phyloP scores from a whole-genome alignment of 2,888 invertebrate species.

The Lottia scabra region DNA sequence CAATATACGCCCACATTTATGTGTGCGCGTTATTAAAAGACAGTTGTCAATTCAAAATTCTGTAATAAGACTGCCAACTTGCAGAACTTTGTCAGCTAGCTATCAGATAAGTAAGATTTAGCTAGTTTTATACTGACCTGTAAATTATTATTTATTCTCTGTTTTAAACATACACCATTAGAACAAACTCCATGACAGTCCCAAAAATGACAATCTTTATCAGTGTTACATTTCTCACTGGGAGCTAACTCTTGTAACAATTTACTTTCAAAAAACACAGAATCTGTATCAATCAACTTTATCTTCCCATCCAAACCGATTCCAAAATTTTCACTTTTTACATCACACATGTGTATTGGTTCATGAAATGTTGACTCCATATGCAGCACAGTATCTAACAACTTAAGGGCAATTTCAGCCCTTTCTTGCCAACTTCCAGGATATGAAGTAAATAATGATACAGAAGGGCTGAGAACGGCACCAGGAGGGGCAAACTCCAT shows the following conservation, averaged over 20 bases:
- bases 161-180: slow-evolving; percentile 72
- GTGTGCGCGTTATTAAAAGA: no score
- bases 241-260: slow-evolving; percentile 38
- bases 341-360: slow-evolving; percentile 78
- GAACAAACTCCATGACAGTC: slow-evolving; percentile 77
- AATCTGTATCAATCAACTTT: slow-evolving; percentile 76
- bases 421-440: slow-evolving; percentile 43
- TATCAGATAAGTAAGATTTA: no score
- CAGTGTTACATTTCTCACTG: slow-evolving; percentile 70
- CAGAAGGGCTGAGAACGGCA: slow-evolving; percentile 30
- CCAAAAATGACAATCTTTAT: slow-evolving; percentile 78
- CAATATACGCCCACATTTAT: no score
- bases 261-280: slow-evolving; percentile 74
- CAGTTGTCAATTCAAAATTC: no score
- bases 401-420: slow-evolving; percentile 68
- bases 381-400: slow-evolving; percentile 75
- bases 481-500: slow-evolving; percentile 74
- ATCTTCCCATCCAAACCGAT: slow-evolving; percentile 66
- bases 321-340: slow-evolving; percentile 79
- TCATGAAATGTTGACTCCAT: slow-evolving; percentile 75
- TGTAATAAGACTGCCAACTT: no score
- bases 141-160: slow-evolving; percentile 77
- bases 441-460: slow-evolving; percentile 44
- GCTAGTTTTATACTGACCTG: slow-evolving; percentile 70
- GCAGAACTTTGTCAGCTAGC: no score